phyloP scores from a whole-genome alignment of 2,888 invertebrate genomes.

The Disparrhopalites patrizii region DNA sequence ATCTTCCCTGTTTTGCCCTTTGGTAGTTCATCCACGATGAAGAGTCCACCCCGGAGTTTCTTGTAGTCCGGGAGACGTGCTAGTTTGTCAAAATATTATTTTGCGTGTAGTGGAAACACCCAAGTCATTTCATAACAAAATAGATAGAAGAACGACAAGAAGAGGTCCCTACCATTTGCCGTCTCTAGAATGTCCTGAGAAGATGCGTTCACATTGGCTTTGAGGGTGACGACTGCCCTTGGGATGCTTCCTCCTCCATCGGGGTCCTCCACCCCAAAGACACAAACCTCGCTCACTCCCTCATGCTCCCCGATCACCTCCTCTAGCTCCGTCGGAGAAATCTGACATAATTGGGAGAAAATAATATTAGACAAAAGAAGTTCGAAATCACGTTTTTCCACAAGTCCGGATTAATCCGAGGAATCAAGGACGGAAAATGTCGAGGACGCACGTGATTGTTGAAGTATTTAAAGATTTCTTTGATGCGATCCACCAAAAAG shows the following conservation, averaged over 20 bases:
- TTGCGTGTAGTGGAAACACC: conserved; percentile 11
- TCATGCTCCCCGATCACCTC: conserved; percentile 39
- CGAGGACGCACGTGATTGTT: conserved; percentile 44
- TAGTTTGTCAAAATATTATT: no score
- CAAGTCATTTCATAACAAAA: no score
- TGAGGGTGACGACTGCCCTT: conserved; percentile 34
- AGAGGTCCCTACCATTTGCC: conserved; percentile 2
- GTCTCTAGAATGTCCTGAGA: conserved; percentile 29
- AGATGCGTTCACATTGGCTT: conserved; percentile 8
- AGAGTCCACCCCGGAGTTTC: conserved; percentile 25
- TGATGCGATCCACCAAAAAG: conserved; percentile 42
- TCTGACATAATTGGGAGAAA: conserved; percentile 27
- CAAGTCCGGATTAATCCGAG: background rate
- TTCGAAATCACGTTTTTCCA: background rate
- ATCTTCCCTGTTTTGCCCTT: conserved; percentile 31
- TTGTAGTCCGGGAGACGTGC: conserved; percentile 20
- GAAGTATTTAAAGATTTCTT: conserved; percentile 45
- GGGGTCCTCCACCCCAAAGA: conserved; percentile 40
- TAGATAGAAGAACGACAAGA: no score
- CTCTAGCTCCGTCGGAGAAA: conserved; percentile 43
- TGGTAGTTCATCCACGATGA: conserved; percentile 20
- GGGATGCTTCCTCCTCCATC: conserved; percentile 45
- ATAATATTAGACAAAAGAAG: background rate
- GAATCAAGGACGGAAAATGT: background rate
- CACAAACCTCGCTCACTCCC: conserved; percentile 40